A percentile compares a stretch with the other conserved stretches of the same genome.
Evolutionary conservation across 2,113 vertebrate species (phyloP).

Genomic region (Meriones unguiculatus): DNA sequence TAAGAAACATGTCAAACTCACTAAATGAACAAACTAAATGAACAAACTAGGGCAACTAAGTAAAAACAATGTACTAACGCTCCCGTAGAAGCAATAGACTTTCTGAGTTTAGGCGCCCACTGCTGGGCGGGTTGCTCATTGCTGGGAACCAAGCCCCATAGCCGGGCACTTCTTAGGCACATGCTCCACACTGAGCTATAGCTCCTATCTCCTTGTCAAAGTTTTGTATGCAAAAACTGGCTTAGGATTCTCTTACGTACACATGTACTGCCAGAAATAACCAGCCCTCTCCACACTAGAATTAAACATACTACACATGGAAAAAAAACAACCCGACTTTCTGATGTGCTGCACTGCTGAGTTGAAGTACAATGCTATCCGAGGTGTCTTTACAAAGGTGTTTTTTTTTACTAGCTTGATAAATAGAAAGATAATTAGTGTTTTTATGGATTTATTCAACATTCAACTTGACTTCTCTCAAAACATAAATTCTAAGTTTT

Average conservation of each 20-base stretch:
- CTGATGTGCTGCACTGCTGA: background rate
- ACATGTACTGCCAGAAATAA: constrained; percentile 7
- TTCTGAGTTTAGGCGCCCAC: background rate
- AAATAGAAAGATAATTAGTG: constrained; percentile 64
- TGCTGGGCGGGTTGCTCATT: background rate
- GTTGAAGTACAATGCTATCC: constrained; percentile 5
- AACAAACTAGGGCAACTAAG: constrained; percentile 43
- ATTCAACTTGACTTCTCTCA: constrained; percentile 44
- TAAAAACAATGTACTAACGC: background rate
- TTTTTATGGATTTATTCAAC: constrained; percentile 42
- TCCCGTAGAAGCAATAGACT: constrained; percentile 49
- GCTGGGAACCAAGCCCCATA: background rate
- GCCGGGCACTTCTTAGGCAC: background rate
- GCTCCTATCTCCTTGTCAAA: background rate
- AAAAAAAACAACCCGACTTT: background rate
- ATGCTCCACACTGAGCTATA: background rate
- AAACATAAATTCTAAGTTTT: constrained; percentile 38
- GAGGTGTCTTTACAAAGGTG: constrained; percentile 10
- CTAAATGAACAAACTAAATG: background rate
- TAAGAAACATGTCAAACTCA: constrained; percentile 41
- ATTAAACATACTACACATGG: background rate
- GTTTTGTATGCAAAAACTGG: constrained; percentile 44
- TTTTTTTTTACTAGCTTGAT: constrained; percentile 34
- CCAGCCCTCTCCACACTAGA: background rate
- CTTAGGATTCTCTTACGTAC: constrained; percentile 15